Percentiles rank a stretch among this genome's conserved stretches.
Evolutionary conservation across 2,113 vertebrate species (phyloP).

Genomic region (Seriola dumerili): DNA sequence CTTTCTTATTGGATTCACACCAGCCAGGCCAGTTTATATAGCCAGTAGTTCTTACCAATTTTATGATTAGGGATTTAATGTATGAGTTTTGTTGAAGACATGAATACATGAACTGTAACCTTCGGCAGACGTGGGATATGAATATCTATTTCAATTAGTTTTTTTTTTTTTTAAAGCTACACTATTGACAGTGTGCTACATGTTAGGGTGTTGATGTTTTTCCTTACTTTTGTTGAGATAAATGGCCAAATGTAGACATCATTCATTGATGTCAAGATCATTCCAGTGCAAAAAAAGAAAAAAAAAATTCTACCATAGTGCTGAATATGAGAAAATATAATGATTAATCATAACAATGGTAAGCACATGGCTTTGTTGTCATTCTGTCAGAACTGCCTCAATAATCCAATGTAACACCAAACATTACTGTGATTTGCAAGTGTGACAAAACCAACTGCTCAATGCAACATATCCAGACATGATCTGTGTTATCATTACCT

Average conservation of each 20-base stretch:
- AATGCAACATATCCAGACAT: background rate
- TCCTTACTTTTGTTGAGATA: background rate
- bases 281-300: background rate
- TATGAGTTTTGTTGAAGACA: slow-evolving; percentile 7
- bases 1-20: background rate
- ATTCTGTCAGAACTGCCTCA: background rate
- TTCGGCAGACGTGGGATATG: background rate
- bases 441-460: background rate
- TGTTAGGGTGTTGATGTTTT: background rate
- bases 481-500: background rate
- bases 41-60: background rate
- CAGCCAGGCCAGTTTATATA: background rate
- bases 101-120: background rate
- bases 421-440: slow-evolving; percentile 1
- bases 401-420: background rate
- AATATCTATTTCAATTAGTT: background rate
- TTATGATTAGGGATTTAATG: background rate
- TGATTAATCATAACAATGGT: background rate
- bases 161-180: background rate
- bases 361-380: background rate
- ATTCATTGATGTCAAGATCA: background rate
- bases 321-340: background rate
- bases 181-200: background rate
- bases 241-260: background rate
- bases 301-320: background rate